phyloP scores from a whole-genome alignment of 1,140 invertebrate genomes.

The Lethocerus indicus region DNA sequence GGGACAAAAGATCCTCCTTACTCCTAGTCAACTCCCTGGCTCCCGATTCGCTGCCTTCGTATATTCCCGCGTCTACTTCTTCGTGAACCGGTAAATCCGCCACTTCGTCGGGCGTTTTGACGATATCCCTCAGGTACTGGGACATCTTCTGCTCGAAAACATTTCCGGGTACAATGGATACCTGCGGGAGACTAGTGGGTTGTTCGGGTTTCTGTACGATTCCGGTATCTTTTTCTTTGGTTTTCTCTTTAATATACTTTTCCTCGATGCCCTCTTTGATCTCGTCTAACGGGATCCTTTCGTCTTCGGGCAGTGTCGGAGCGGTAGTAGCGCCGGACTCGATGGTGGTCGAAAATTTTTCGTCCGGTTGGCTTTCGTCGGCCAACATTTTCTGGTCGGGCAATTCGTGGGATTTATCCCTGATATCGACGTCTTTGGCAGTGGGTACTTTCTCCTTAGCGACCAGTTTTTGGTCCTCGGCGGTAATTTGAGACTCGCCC shows the following conservation, averaged over 20 bases:
- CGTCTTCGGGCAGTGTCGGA: conserved; percentile 67
- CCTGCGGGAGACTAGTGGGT: conserved; percentile 25
- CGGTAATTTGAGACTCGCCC: too few relatives aligned
- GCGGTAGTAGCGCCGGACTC: conserved; percentile 66
- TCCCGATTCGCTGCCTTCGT: too few relatives aligned
- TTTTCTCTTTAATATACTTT: conserved; percentile 58
- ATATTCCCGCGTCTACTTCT: conserved; percentile 42
- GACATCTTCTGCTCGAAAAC: conserved; percentile 34
- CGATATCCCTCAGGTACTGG: conserved; percentile 44
- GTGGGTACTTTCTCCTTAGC: too few relatives aligned
- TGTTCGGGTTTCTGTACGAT: conserved; percentile 22
- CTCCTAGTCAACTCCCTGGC: too few relatives aligned
- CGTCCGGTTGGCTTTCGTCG: conserved; percentile 45
- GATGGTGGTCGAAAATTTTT: conserved; percentile 53
- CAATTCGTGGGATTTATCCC: too few relatives aligned
- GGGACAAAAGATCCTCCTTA: conserved; percentile 12
- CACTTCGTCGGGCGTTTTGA: conserved; percentile 83
- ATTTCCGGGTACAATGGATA: conserved; percentile 27
- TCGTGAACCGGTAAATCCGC: conserved; percentile 75
- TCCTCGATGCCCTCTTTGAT: conserved; percentile 65
- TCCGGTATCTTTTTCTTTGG: conserved; percentile 44
- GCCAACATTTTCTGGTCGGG: conserved; percentile 35
- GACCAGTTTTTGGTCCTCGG: too few relatives aligned
- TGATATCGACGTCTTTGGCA: too few relatives aligned
- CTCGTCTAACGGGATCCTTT: conserved; percentile 59